Evolutionary conservation across 2,888 invertebrate genomes (phyloP), one percentile per base, ranked within the genome.

Genomic region (Chrysodeixis includens): DNA sequence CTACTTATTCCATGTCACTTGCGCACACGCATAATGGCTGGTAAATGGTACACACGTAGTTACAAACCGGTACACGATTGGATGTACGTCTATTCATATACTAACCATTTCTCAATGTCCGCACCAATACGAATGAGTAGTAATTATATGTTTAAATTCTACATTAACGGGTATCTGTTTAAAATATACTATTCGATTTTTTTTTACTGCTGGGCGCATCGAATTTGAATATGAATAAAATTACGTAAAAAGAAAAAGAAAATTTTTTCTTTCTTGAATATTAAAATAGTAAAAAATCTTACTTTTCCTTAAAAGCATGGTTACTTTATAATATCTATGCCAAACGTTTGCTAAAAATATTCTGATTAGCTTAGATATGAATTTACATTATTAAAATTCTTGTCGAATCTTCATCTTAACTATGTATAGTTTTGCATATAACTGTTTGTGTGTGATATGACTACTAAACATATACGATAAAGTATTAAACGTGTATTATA

Each of bases 1-100:
- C 79, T 66, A 83, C 75, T 78, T 83, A 78, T 57, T 71, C 57
- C 73, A 67, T 66, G 74, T 74, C 82, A 80, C 70, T 77, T 77
- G 75, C 69, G 66, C 56, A 67, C 65, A 71, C 70, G 60, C 62
- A 66, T 76, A 78, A 71, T 76, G 62, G 55, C 1, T 57, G 35
- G 55, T 59, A 69, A 61, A 66, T 69, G 53, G 69, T 72, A 73
- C 76, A 76, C 60, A 66, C 59, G 59, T 65, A 49, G 52, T n/a
- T 44, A 44, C 35, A 59, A 81, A 80, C 81, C 80, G 81, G 80
- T 80, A 72, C 56, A 5, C 61, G 58, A 61, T 72, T 68, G 61
- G 57, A 54, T 66, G 62, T 67, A 60, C 56, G 49, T 58, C 62
- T 52, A 57, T 74, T 68, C 69, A 77, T 65, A 64, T 61, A 56